Base-by-base conservation (phyloP, 2,888 invertebrate species). In the Eledone cirrhosa region DNA sequence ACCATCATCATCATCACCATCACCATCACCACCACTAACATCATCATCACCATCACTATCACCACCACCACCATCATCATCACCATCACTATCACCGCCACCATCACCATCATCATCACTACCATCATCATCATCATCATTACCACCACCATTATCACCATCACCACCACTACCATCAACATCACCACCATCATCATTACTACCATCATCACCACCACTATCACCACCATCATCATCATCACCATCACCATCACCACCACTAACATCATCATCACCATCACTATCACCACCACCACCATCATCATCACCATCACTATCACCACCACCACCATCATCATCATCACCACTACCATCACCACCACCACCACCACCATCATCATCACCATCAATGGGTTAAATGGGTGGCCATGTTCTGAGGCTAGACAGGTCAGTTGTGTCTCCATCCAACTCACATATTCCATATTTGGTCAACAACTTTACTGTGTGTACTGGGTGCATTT, bases 61-160 rank as follows among this genome's bases (percentile, higher is more conserved):
- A n/a, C n/a, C n/a, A n/a, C n/a, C n/a, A n/a, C n/a, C n/a, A n/a
- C n/a, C n/a, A n/a, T n/a, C n/a, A n/a, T n/a, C n/a, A n/a, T n/a
- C n/a, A n/a, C n/a, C n/a, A n/a, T n/a, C n/a, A n/a, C n/a, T n/a
- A n/a, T n/a, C n/a, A n/a, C n/a, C n/a, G n/a, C n/a, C n/a, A n/a
- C n/a, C n/a, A n/a, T n/a, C n/a, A n/a, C n/a, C n/a, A n/a, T n/a
- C n/a, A n/a, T n/a, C n/a, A n/a, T n/a, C n/a, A n/a, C n/a, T n/a
- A n/a, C n/a, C n/a, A n/a, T n/a, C n/a, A n/a, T 53, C 53, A 5
- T 53, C 53, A 5, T 3, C 53, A 53, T 53, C 53, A 53, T 53
- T n/a, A 53, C n/a, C 53, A 53, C n/a, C 53, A 53, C n/a, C 53
- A 53, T 53, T n/a, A 53, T 53, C 53, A 53, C n/a, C 53, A 53